Evolutionary conservation across 2,888 invertebrate genomes (phyloP).

Genomic region (Notocelia uddmanniana): DNA sequence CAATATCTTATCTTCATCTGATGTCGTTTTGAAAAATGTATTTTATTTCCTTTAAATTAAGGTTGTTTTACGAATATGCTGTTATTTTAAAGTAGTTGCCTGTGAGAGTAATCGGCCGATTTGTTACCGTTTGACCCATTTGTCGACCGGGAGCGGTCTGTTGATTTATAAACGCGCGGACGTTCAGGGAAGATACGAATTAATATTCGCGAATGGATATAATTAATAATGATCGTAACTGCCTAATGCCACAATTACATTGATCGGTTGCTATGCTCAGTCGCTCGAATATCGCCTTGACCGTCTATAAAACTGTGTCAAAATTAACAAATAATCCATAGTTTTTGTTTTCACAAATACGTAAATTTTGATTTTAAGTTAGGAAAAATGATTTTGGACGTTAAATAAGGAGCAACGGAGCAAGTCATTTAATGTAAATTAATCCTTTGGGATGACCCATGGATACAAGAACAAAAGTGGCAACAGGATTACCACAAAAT

Average conservation of each 20-base stretch:
- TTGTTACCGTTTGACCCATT: conserved; percentile 44
- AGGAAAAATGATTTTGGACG: too few relatives aligned
- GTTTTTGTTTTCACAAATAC: too few relatives aligned
- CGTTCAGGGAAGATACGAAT: conserved; percentile 28
- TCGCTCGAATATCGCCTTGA: too few relatives aligned
- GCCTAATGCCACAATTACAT: not conserved
- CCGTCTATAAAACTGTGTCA: too few relatives aligned
- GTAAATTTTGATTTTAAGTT: too few relatives aligned
- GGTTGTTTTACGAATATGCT: not conserved
- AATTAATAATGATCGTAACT: conserved; percentile 1
- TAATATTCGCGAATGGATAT: conserved; percentile 22
- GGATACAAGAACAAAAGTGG: too few relatives aligned
- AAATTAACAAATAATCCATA: too few relatives aligned
- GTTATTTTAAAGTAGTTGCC: not conserved
- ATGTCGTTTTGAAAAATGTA: not conserved
- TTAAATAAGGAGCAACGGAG: too few relatives aligned
- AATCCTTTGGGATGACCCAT: too few relatives aligned
- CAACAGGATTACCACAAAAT: too few relatives aligned
- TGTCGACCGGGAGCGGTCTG: conserved; percentile 34
- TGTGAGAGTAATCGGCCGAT: not conserved
- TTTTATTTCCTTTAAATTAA: not conserved
- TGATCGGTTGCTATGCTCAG: too few relatives aligned
- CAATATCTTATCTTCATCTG: not conserved
- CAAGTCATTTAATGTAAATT: too few relatives aligned
- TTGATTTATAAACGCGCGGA: conserved; percentile 38